Percentiles rank a stretch among this genome's conserved stretches.
phyloP scores from a whole-genome alignment of 2,113 vertebrate genomes.

The Craseonycteris thonglongyai region DNA sequence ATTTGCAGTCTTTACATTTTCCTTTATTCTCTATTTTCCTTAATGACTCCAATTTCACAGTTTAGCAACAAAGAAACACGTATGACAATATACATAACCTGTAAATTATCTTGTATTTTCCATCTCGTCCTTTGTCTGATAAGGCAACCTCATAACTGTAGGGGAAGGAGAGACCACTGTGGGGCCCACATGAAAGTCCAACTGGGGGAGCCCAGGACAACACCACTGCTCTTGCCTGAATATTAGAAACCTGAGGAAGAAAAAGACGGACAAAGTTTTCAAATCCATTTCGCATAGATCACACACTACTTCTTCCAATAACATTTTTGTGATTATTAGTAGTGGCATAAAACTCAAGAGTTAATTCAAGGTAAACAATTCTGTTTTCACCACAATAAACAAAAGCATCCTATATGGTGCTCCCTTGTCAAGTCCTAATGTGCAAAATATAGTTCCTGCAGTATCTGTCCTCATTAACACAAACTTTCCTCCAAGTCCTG shows the following conservation, averaged over 20 bases:
- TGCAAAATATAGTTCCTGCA: not conserved
- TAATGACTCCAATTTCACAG: not conserved
- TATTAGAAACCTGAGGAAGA: constrained; percentile 86
- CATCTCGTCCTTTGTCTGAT: constrained; percentile 95
- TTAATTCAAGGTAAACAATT: not conserved
- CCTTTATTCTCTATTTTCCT: not conserved
- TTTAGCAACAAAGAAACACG: not conserved
- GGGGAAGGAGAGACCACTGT: constrained; percentile 87
- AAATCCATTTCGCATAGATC: not conserved
- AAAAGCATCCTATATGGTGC: not conserved
- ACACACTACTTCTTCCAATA: not conserved
- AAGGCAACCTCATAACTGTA: constrained; percentile 95
- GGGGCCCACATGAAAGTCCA: constrained; percentile 85
- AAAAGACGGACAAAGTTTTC: not conserved
- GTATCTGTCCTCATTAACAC: not conserved
- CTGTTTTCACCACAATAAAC: not conserved
- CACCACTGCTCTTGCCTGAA: constrained; percentile 89
- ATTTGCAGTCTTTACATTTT: not conserved
- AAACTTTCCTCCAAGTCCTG: not conserved
- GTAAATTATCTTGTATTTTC: constrained; percentile 95
- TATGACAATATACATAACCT: constrained; percentile 79
- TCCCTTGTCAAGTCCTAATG: not conserved
- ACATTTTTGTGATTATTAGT: not conserved
- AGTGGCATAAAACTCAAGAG: not conserved
- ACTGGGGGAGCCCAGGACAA: constrained; percentile 91